phyloP scores from a whole-genome alignment of 2,888 invertebrate genomes.

The Eilema griseolum region DNA sequence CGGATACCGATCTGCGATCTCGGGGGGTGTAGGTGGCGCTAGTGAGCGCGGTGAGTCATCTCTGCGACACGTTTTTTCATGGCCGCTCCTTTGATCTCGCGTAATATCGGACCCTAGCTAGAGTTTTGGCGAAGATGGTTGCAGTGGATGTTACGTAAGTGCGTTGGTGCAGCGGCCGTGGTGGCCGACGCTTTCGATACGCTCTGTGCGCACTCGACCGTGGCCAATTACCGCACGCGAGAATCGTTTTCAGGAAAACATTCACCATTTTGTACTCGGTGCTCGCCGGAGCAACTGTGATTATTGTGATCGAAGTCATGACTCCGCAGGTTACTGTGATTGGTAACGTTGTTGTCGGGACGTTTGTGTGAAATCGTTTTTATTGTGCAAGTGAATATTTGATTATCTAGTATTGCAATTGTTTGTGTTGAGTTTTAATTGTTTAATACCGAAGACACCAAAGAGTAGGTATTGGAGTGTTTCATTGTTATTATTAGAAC shows the following conservation, averaged over 20 bases:
- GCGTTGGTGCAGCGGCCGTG: constrained; percentile 77
- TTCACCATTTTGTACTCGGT: constrained; percentile 82
- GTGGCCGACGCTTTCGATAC: constrained; percentile 75
- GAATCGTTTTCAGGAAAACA: constrained; percentile 82
- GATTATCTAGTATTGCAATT: constrained; percentile 49
- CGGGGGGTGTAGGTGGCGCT: constrained; percentile 76
- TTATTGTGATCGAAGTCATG: constrained; percentile 64
- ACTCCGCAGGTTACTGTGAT: constrained; percentile 55
- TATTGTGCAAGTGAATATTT: constrained; percentile 70
- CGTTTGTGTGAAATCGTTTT: constrained; percentile 62
- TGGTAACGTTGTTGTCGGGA: constrained; percentile 44
- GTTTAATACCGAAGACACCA: constrained; percentile 51
- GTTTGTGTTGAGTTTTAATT: constrained; percentile 59
- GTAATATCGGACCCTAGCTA: constrained; percentile 59
- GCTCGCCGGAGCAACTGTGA: constrained; percentile 69
- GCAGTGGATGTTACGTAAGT: constrained; percentile 83
- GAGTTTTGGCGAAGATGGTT: constrained; percentile 70
- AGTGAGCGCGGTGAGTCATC: constrained; percentile 82
- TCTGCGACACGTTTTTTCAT: constrained; percentile 84
- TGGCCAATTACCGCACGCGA: constrained; percentile 78
- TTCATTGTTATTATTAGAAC: constrained; percentile 27
- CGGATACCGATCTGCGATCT: constrained; percentile 63
- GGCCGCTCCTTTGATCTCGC: constrained; percentile 80
- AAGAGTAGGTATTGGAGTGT: constrained; percentile 50
- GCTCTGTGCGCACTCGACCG: constrained; percentile 75